Evolutionary conservation across 92 coral and sea anemone species (phyloP), one percentile per base, ranked within the genome.

Genomic region (Palythoa caribaeorum): DNA sequence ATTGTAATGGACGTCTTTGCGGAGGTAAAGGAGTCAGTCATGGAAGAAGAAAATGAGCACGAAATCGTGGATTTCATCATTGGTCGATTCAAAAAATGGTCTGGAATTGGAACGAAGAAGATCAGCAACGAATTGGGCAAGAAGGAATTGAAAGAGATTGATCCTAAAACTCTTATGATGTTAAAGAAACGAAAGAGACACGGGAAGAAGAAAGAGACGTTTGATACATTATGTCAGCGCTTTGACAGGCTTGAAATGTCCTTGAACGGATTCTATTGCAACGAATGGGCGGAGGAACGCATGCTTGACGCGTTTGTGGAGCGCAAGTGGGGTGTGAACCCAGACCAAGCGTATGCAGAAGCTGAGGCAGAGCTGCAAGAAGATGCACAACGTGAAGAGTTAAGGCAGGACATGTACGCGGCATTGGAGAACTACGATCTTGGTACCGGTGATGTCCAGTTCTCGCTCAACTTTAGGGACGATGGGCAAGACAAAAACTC

Each of bases 201-300:
- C 50, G 81, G 80, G 77, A 48, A 76, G 47, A 89, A 91, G 89
- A 88, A 87, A 19, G 89, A 79, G 77, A 80, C 83, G 1, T 88
- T 92, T 83, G 94, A 86, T 35, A 53, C 80, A 57, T 90, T 95
- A 7, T 87, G 89, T 44, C 92, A 92, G 76, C 92, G 94, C 5
- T 93, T 95, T 44, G 86, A 93, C 44, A 92, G 94, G 17, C 94
- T 97, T 81, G 98, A 95, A 71, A 83, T 92, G 28, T 91, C 95
- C 11, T 68, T 95, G 76, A 87, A 94, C 51, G 95, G 96, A 17
- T 87, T 94, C 62, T 95, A 90, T 73, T 94, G 93, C 76, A 95
- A 97, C 77, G 99, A 97, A 53, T 91, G 92, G 94, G 92, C 97
- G 12, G 99, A 97, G 76, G 99, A 97, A 47, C 79, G 94, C 70